Conservation (phyloP, 2,113 vertebrate species). For the Ptilorrhoa leucosticta region DNA sequence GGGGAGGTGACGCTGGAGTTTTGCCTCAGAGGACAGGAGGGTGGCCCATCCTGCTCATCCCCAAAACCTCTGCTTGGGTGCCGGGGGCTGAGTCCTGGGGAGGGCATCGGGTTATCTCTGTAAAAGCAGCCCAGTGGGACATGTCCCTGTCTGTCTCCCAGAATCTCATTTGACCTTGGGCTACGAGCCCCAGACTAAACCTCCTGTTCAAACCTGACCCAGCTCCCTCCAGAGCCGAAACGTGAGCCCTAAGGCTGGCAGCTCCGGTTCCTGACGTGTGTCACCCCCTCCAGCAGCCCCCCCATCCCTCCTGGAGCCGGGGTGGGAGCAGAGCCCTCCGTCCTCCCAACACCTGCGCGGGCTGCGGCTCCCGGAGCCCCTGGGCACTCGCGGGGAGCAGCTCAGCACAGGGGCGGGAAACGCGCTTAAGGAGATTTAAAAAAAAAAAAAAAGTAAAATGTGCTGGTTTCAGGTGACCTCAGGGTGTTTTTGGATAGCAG, state of each 20-base stretch:
- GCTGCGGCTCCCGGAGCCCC: conserved; percentile 63
- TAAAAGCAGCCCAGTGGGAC: background rate
- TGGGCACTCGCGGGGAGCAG: conserved; percentile 64
- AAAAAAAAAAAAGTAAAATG: conserved; percentile 9
- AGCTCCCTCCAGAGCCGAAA: conserved; percentile 55
- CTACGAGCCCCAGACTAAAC: conserved; percentile 35
- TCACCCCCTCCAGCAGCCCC: conserved; percentile 44
- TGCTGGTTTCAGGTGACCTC: conserved; percentile 67
- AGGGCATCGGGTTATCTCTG: background rate
- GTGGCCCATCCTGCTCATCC: background rate
- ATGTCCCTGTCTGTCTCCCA: background rate
- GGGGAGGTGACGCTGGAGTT: background rate
- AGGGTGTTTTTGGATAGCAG: conserved; percentile 7
- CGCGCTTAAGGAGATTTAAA: background rate
- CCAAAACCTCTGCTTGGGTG: background rate
- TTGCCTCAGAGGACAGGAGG: background rate
- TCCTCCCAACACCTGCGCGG: conserved; percentile 35
- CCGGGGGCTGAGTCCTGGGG: background rate
- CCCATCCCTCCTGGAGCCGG: conserved; percentile 67
- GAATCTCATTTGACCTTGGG: conserved; percentile 55
- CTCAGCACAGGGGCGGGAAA: conserved; percentile 29
- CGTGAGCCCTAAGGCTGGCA: conserved; percentile 65
- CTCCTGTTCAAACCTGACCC: conserved; percentile 67
- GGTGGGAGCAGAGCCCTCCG: conserved; percentile 1
- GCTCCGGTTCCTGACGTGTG: conserved; percentile 44